These are phyloP conservation scores for Meloe dianella DNA, from an alignment of 2,888 invertebrate genomes.

Conservation along the genomic window DNA sequence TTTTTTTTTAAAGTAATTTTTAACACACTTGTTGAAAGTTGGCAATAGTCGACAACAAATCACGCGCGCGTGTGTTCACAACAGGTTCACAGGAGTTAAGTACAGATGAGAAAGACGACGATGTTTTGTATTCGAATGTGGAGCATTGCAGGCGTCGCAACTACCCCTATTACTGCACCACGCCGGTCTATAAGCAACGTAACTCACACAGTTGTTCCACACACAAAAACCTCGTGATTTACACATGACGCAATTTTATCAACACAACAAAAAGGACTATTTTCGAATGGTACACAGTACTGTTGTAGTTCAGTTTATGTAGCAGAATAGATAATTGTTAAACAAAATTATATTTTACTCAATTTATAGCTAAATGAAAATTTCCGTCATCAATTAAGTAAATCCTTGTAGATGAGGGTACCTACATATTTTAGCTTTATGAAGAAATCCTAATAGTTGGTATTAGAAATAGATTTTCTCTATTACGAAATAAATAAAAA, in stretches of 20 bases:
- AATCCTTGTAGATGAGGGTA: too few species aligned
- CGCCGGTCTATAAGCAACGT: slow-evolving; percentile 33
- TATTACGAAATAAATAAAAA: too few species aligned
- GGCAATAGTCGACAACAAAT: slow-evolving; percentile 19
- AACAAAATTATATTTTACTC: too few species aligned
- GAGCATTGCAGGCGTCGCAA: slow-evolving; percentile 36
- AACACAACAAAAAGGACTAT: slow-evolving; percentile 10
- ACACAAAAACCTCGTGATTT: slow-evolving; percentile 27
- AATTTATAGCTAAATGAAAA: too few species aligned
- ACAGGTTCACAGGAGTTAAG: slow-evolving; percentile 17
- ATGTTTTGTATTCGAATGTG: slow-evolving; percentile 28
- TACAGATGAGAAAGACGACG: slow-evolving; percentile 15
- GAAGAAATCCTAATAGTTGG: too few species aligned
- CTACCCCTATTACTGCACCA: slow-evolving; percentile 32
- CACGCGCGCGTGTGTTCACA: slow-evolving; percentile 22
- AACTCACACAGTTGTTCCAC: slow-evolving; percentile 24
- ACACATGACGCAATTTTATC: slow-evolving; percentile 22
- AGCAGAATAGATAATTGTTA: not conserved
- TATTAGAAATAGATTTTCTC: too few species aligned
- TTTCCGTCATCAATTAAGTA: too few species aligned
- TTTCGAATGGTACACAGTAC: not conserved
- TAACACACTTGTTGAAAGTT: slow-evolving; percentile 26
- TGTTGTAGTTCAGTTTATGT: not conserved
- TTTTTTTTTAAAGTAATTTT: not conserved
- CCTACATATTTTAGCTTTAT: too few species aligned